These are phyloP conservation scores for Leptopilina syphax DNA, from an alignment of 2,888 invertebrate species.

Conservation along the genomic window DNA sequence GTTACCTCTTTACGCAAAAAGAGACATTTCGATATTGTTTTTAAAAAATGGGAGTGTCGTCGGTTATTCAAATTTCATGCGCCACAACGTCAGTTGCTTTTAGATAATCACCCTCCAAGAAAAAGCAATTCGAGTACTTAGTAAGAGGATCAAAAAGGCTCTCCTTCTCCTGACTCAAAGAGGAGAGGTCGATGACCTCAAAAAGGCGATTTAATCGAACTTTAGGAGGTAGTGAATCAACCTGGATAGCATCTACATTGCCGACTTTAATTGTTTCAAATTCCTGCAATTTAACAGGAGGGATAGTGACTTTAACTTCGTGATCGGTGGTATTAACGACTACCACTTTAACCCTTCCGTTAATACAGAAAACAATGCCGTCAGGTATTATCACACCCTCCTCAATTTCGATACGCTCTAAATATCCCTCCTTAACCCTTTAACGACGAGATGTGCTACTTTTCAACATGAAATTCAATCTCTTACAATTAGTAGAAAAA, in stretches of 20 bases:
- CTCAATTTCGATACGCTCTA: no score
- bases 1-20: constrained; percentile 61
- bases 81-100: constrained; percentile 27
- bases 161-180: neutral
- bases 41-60: neutral
- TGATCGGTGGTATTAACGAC: no score
- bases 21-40: constrained; percentile 49
- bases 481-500: no score
- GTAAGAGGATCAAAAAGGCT: neutral
- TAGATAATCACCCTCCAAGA: constrained; percentile 37
- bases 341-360: no score
- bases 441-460: no score
- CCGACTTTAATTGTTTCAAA: neutral
- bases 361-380: no score
- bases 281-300: neutral
- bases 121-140: neutral
- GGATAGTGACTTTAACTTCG: no score
- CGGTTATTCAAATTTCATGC: constrained; percentile 11
- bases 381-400: no score
- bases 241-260: no score
- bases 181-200: constrained; percentile 17
- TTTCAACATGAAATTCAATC: no score
- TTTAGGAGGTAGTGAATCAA: no score
- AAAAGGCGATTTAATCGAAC: neutral
- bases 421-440: no score